phyloP scores from a whole-genome alignment of 2,797 vertebrate genomes.

The Pipistrellus pipistrellus region DNA sequence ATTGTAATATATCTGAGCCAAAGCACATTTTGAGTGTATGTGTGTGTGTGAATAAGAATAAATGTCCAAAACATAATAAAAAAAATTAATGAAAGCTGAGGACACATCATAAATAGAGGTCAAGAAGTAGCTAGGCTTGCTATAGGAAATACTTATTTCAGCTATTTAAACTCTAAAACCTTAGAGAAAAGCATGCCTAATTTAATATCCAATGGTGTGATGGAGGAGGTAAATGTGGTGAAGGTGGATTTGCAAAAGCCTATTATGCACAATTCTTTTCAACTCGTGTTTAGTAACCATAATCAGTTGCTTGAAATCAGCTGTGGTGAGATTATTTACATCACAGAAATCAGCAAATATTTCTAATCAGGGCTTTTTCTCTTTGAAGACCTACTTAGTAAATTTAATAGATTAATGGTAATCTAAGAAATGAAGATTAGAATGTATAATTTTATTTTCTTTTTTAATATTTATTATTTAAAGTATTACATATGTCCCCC shows the following conservation, averaged over 20 bases:
- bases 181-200: neutral
- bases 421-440: neutral
- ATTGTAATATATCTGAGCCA: neutral
- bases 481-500: no score
- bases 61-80: neutral
- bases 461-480: no score
- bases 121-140: neutral
- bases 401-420: neutral
- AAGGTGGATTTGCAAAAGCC: neutral
- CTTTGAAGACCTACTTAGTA: neutral
- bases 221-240: neutral
- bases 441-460: neutral
- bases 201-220: neutral
- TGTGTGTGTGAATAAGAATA: neutral
- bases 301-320: neutral
- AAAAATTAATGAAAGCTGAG: neutral
- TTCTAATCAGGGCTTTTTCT: neutral
- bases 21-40: constrained; percentile 15
- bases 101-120: neutral
- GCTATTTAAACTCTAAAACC: neutral
- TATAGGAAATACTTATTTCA: neutral
- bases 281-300: neutral
- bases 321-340: neutral
- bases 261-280: neutral
- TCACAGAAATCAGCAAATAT: neutral